phyloP scores from a whole-genome alignment of 2,113 vertebrate genomes.

The Amia ocellicauda region DNA sequence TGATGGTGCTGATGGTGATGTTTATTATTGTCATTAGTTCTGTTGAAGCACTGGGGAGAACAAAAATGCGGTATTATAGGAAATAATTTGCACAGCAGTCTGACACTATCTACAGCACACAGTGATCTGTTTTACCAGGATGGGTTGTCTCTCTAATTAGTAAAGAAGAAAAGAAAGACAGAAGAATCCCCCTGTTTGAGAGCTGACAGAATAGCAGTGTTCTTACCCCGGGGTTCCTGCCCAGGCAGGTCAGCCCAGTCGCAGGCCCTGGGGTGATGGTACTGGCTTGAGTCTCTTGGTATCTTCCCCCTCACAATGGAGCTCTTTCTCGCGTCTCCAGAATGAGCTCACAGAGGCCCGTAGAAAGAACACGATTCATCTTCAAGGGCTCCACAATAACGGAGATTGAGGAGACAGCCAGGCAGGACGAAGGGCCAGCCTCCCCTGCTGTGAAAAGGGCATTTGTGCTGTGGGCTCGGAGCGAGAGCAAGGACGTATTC shows the following conservation, averaged over 20 bases:
- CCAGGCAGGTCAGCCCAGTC: neutral
- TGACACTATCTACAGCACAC: too few relatives aligned
- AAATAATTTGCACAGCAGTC: too few relatives aligned
- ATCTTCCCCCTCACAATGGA: conserved; percentile 15
- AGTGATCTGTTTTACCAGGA: too few relatives aligned
- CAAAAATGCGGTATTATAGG: too few relatives aligned
- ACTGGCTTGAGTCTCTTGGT: neutral
- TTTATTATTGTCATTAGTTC: too few relatives aligned
- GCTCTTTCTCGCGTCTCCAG: conserved; percentile 14
- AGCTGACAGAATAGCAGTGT: neutral
- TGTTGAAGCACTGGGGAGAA: too few relatives aligned
- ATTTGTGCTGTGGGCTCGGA: neutral
- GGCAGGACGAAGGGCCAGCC: neutral
- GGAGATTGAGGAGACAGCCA: conserved; percentile 14
- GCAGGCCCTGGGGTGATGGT: conserved; percentile 4
- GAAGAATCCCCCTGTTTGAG: neutral
- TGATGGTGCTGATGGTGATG: too few relatives aligned
- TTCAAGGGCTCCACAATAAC: conserved; percentile 13
- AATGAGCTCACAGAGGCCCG: conserved; percentile 21
- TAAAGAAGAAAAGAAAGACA: too few relatives aligned
- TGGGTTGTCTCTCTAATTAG: too few relatives aligned
- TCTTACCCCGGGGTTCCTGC: neutral
- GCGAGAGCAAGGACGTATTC: neutral
- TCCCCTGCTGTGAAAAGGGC: conserved; percentile 8
- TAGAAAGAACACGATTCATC: conserved; percentile 20